Conservation (phyloP, 2,888 invertebrate species). For the Apocheima hispidaria region DNA sequence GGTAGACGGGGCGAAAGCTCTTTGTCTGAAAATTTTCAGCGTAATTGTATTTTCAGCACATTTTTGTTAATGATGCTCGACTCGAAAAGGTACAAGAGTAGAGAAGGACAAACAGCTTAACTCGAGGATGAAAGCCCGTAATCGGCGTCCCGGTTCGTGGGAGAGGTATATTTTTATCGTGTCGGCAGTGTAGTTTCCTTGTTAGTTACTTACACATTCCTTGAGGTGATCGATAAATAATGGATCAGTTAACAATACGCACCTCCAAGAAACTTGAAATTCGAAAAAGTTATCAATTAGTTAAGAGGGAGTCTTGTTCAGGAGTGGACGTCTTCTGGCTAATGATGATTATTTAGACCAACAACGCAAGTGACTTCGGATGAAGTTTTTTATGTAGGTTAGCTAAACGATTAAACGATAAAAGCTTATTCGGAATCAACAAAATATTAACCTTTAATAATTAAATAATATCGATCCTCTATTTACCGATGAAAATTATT, state of each 20-base stretch:
- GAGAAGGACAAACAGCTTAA: constrained; percentile 3
- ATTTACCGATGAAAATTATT: constrained; percentile 3
- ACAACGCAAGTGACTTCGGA: background rate
- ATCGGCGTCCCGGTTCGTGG: background rate
- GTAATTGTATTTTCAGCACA: constrained; percentile 10
- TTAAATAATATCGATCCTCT: background rate
- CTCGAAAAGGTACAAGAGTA: background rate
- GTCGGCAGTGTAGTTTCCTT: too few species aligned
- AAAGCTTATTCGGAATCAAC: background rate
- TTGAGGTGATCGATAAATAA: constrained; percentile 20
- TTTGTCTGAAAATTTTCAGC: constrained; percentile 7
- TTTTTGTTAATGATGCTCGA: constrained; percentile 11
- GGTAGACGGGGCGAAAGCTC: background rate
- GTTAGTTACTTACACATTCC: background rate
- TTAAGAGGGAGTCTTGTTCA: too few species aligned
- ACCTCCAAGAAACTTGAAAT: background rate
- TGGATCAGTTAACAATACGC: constrained; percentile 10
- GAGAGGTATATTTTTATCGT: constrained; percentile 18
- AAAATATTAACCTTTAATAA: constrained; percentile 1
- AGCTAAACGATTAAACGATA: too few species aligned
- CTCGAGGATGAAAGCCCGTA: constrained; percentile 3
- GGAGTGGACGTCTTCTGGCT: too few species aligned
- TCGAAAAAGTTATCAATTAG: background rate
- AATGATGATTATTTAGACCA: background rate
- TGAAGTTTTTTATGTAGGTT: background rate